Conservation (phyloP, 1,140 invertebrate species). For the Ruditapes philippinarum region DNA sequence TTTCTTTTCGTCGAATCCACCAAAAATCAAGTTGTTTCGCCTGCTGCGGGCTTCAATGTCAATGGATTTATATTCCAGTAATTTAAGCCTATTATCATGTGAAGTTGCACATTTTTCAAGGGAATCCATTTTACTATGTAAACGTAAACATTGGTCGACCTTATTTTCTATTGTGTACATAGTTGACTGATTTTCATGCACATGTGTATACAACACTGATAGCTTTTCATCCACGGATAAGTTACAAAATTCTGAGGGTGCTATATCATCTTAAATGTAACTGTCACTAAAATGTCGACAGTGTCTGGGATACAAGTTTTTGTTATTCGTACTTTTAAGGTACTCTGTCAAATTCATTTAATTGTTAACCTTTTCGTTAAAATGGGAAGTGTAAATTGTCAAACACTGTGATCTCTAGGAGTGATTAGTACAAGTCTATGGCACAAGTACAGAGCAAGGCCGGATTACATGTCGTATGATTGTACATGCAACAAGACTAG, state of each 20-base stretch:
- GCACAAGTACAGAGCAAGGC: too few species aligned
- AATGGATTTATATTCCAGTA: conserved; percentile 27
- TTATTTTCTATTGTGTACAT: conserved; percentile 1
- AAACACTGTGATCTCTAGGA: too few species aligned
- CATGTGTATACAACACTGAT: not conserved
- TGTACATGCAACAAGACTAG: too few species aligned
- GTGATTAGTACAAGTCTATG: too few species aligned
- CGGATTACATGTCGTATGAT: too few species aligned
- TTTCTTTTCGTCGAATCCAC: not conserved
- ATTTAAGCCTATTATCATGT: not conserved
- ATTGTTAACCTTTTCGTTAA: too few species aligned
- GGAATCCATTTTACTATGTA: not conserved
- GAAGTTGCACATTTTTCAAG: conserved; percentile 68
- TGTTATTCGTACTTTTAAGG: too few species aligned
- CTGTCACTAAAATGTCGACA: too few species aligned
- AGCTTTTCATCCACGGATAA: conserved; percentile 1
- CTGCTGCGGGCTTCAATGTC: conserved; percentile 19
- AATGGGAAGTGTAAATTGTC: too few species aligned
- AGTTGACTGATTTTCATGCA: not conserved
- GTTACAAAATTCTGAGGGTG: not conserved
- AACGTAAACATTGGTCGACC: not conserved
- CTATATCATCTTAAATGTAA: too few species aligned
- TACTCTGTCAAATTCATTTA: too few species aligned
- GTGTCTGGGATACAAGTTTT: too few species aligned
- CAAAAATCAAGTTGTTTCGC: conserved; percentile 34